Evolutionary conservation across 2,797 vertebrate genomes (phyloP).

Genomic region (Rallus crepitans): DNA sequence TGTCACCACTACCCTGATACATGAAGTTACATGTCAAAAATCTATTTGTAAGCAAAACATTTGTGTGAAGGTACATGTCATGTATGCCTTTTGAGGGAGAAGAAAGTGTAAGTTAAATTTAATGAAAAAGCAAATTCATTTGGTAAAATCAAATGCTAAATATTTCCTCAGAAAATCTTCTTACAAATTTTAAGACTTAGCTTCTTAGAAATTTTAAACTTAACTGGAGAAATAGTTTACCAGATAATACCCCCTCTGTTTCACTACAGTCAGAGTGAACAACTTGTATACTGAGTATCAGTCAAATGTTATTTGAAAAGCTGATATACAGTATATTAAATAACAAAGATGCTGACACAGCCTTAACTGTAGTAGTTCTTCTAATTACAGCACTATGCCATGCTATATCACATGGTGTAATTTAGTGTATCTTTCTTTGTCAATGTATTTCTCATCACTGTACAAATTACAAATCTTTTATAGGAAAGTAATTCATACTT

Average conservation of each 20-base stretch:
- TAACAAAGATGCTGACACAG: conserved; percentile 46
- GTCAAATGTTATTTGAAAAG: conserved; percentile 23
- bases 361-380: background rate
- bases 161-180: background rate
- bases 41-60: background rate
- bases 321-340: background rate
- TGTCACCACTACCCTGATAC: background rate
- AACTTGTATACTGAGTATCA: background rate
- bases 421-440: conserved; percentile 60
- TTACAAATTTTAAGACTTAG: too few species aligned
- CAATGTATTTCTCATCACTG: conserved; percentile 64
- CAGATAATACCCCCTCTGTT: background rate
- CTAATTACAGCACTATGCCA: background rate
- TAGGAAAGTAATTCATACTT: conserved; percentile 62
- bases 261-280: background rate
- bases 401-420: conserved; percentile 33
- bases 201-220: background rate
- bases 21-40: background rate
- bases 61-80: rapidly evolving
- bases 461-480: conserved; percentile 68
- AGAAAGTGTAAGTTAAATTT: background rate
- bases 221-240: background rate
- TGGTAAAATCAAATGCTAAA: background rate
- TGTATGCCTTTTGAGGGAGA: background rate
- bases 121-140: background rate